phyloP scores from a whole-genome alignment of 2,888 invertebrate genomes.

The Tribolium freemani region DNA sequence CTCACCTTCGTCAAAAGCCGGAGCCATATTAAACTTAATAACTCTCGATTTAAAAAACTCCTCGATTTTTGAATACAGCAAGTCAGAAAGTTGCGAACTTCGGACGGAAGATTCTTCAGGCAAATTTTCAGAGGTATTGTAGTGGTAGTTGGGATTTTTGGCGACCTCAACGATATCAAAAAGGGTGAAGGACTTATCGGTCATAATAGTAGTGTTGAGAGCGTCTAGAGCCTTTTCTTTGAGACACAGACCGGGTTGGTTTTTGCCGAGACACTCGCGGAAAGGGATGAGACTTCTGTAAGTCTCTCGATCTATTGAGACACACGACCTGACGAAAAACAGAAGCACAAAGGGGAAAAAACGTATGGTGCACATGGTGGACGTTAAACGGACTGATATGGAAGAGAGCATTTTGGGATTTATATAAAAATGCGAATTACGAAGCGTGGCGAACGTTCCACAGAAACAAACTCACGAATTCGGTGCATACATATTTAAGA shows the following conservation, averaged over 20 bases:
- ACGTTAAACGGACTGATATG: slow-evolving; percentile 27
- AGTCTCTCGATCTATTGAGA: slow-evolving; percentile 12
- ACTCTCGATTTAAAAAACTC: slow-evolving; percentile 67
- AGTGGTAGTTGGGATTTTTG: slow-evolving; percentile 62
- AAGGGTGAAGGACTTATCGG: slow-evolving; percentile 62
- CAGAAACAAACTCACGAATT: slow-evolving; percentile 49
- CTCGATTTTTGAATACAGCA: slow-evolving; percentile 65
- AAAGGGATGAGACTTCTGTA: slow-evolving; percentile 50
- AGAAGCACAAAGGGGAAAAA: neutral
- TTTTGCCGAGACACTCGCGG: slow-evolving; percentile 62
- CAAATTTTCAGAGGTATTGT: slow-evolving; percentile 65
- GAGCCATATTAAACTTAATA: slow-evolving; percentile 65
- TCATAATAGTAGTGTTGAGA: slow-evolving; percentile 66
- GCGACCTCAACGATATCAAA: slow-evolving; percentile 62
- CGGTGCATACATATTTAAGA: slow-evolving; percentile 30
- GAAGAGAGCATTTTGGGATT: slow-evolving; percentile 41
- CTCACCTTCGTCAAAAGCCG: slow-evolving; percentile 62
- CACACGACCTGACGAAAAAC: slow-evolving; percentile 10
- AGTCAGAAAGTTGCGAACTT: slow-evolving; percentile 68
- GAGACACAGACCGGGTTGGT: slow-evolving; percentile 66
- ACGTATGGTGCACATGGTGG: slow-evolving; percentile 23
- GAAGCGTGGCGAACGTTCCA: slow-evolving; percentile 54
- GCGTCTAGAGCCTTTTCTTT: slow-evolving; percentile 64
- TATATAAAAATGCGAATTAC: slow-evolving; percentile 55
- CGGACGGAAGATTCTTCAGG: slow-evolving; percentile 72